Evolutionary conservation across 1,140 invertebrate species (phyloP).

Genomic region (Latrodectus geometricus): DNA sequence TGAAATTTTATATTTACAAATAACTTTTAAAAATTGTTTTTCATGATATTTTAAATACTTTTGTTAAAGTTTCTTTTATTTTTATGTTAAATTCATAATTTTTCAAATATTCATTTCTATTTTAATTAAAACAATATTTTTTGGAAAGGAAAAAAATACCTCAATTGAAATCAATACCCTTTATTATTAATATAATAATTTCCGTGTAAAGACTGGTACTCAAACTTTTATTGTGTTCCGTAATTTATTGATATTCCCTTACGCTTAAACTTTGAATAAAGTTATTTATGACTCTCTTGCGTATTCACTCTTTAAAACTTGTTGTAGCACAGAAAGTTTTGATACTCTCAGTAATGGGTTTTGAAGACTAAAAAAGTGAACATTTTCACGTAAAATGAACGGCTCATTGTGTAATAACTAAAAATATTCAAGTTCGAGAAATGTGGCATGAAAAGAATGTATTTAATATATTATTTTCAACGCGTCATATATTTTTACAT

Average conservation of each 20-base stretch:
- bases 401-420: slow-evolving; percentile 10
- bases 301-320: slow-evolving; percentile 13
- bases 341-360: slow-evolving; percentile 13
- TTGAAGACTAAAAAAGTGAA: not conserved
- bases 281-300: slow-evolving; percentile 29
- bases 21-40: not conserved
- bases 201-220: not conserved
- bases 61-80: not conserved
- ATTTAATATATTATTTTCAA: no score
- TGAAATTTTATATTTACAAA: not conserved
- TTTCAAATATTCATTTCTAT: not conserved
- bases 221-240: not conserved
- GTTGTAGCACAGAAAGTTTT: slow-evolving; percentile 26
- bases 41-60: not conserved
- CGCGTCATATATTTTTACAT: no score
- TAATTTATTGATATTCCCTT: slow-evolving; percentile 22
- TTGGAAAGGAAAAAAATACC: not conserved
- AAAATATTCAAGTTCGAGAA: not conserved
- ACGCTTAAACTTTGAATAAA: slow-evolving; percentile 3
- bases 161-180: not conserved
- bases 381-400: slow-evolving; percentile 29
- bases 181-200: not conserved
- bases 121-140: not conserved
- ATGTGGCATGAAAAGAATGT: no score
- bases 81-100: not conserved